Percentiles rank a stretch among this genome's conserved stretches.
Conservation (phyloP, 2,888 invertebrate species). For the Microplitis deprimator region DNA sequence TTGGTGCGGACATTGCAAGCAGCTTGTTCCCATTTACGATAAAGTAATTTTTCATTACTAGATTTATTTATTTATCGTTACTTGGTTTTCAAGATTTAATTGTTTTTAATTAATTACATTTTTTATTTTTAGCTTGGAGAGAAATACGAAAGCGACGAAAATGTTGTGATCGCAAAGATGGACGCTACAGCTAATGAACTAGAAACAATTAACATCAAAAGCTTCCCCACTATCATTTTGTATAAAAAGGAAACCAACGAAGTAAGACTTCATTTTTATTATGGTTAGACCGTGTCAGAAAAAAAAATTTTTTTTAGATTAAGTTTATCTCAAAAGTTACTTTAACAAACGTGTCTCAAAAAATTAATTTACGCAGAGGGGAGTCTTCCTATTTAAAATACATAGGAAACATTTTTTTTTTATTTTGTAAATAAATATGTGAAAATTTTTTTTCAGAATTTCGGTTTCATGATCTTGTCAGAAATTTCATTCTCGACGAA, state of each 20-base stretch:
- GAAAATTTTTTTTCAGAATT: too few species aligned
- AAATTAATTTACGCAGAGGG: too few species aligned
- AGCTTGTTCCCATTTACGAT: constrained; percentile 96
- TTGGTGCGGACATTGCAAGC: constrained; percentile 99
- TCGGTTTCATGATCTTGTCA: too few species aligned
- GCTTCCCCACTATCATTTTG: constrained; percentile 94
- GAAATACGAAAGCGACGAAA: constrained; percentile 87
- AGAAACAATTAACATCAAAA: constrained; percentile 94
- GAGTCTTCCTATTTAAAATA: too few species aligned
- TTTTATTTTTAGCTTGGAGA: constrained; percentile 83
- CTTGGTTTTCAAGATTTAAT: constrained; percentile 8
- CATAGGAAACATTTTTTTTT: too few species aligned
- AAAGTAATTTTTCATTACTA: constrained; percentile 61
- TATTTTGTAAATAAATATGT: too few species aligned
- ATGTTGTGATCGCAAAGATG: constrained; percentile 96
- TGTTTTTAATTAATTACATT: constrained; percentile 10
- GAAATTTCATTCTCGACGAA: too few species aligned
- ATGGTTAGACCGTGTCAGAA: background rate
- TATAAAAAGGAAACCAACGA: constrained; percentile 95
- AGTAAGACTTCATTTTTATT: constrained; percentile 67
- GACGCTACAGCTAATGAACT: constrained; percentile 98
- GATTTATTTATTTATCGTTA: constrained; percentile 13
- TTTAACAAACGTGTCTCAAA: too few species aligned
- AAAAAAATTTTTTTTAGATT: too few species aligned
- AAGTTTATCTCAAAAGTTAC: too few species aligned